Evolutionary conservation across 2,888 invertebrate genomes (phyloP).

Genomic region (Caenorhabditis japonica): DNA sequence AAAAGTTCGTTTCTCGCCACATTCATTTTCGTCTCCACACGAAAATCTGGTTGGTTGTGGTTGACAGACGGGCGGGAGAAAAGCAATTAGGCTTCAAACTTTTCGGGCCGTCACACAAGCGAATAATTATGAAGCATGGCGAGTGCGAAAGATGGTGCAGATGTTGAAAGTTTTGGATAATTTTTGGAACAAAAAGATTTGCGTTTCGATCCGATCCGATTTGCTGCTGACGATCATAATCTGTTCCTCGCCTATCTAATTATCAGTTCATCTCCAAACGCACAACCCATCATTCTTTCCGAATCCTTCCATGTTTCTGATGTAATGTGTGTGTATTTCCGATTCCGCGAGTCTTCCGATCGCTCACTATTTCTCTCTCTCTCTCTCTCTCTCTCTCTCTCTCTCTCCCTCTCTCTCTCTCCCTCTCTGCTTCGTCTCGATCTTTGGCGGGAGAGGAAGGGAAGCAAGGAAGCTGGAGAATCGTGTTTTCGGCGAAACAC

Average conservation of each 20-base stretch:
- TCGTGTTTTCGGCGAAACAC: conserved; percentile 41
- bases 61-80: not conserved
- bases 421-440: not conserved
- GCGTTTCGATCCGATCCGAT: conserved; percentile 18
- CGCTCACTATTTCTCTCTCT: no score
- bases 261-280: not conserved
- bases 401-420: no score
- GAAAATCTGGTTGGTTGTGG: not conserved
- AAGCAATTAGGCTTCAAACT: conserved; percentile 35
- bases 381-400: no score
- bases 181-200: conserved; percentile 9
- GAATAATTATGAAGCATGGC: conserved; percentile 32
- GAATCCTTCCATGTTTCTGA: conserved; percentile 44
- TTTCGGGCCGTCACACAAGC: conserved; percentile 17
- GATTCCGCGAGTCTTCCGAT: not conserved
- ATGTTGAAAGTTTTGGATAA: conserved; percentile 17
- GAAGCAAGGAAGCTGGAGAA: conserved; percentile 1
- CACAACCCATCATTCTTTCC: conserved; percentile 19
- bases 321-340: conserved; percentile 36
- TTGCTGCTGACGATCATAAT: not conserved
- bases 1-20: no score
- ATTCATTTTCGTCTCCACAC: no score
- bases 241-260: not conserved
- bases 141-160: conserved; percentile 19
- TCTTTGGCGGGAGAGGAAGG: not conserved